phyloP scores from a whole-genome alignment of 2,797 vertebrate species.

The Serranus cabrilla region DNA sequence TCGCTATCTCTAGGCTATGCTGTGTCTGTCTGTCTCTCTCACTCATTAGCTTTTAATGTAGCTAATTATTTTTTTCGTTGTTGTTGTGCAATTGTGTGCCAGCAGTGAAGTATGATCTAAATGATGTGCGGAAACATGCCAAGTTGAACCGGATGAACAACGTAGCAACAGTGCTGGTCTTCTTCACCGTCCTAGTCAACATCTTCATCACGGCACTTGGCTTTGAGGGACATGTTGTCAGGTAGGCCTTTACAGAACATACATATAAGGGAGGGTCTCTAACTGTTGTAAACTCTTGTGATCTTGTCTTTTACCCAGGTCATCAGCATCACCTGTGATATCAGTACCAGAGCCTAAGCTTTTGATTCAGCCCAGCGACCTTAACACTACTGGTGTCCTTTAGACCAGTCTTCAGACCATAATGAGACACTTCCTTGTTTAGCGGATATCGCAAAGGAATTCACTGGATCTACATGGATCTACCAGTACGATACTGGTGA shows the following conservation, averaged over 20 bases:
- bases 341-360: not conserved
- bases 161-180: constrained; percentile 85
- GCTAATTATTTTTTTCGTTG: not conserved
- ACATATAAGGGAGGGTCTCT: not conserved
- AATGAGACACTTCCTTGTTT: not conserved
- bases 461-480: not conserved
- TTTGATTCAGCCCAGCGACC: not conserved
- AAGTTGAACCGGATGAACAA: constrained; percentile 89
- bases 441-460: not conserved
- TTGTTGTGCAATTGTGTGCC: not conserved
- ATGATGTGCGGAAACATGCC: constrained; percentile 86
- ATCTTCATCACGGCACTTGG: constrained; percentile 93
- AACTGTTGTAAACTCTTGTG: not conserved
- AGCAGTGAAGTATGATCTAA: constrained; percentile 89
- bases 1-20: no score
- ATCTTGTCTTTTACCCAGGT: constrained; percentile 21
- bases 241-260: constrained; percentile 24
- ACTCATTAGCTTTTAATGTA: not conserved
- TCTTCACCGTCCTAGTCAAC: constrained; percentile 90
- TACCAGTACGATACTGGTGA: not conserved
- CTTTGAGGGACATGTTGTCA: constrained; percentile 64
- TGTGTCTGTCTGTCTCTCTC: not conserved
- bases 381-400: constrained; percentile 26
- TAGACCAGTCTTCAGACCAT: constrained; percentile 26
- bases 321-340: rapidly evolving